Percentiles rank a stretch among this genome's conserved stretches.
Evolutionary conservation across 2,113 vertebrate species (phyloP).

Genomic region (Cephalopterus ornatus): DNA sequence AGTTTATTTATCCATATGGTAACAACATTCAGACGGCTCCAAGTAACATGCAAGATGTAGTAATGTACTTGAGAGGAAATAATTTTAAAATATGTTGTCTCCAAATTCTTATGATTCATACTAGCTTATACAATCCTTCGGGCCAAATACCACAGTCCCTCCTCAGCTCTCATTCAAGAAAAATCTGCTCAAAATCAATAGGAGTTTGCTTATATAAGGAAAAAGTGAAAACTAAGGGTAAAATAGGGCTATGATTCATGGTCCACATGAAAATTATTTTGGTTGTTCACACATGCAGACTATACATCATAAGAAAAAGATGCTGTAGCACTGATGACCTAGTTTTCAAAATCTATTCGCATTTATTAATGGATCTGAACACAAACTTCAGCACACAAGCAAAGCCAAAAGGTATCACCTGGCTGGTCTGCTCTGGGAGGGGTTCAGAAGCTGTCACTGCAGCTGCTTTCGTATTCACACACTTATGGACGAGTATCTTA

Average conservation of each 20-base stretch:
- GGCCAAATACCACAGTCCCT: constrained; percentile 18
- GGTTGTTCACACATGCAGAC: neutral
- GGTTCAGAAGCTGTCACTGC: neutral
- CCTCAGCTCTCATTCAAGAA: constrained; percentile 34
- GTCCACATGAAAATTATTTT: neutral
- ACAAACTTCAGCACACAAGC: neutral
- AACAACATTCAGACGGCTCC: neutral
- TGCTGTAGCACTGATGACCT: neutral
- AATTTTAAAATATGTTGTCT: constrained; percentile 31
- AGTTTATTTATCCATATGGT: constrained; percentile 48
- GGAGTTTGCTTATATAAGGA: constrained; percentile 20
- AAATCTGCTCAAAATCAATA: constrained; percentile 25
- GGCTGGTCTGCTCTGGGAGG: neutral
- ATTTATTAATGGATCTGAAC: neutral
- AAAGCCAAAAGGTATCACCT: neutral
- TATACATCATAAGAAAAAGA: neutral
- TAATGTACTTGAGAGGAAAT: constrained; percentile 32
- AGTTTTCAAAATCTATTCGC: neutral
- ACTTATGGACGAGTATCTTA: neutral
- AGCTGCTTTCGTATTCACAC: neutral
- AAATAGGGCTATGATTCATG: constrained; percentile 11
- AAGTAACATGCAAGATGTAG: neutral
- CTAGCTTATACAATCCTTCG: constrained; percentile 2
- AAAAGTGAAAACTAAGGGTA: constrained; percentile 2
- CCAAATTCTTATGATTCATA: constrained; percentile 29